Conservation (phyloP, 2,888 invertebrate genomes). For the Mesorhabditis spiculigera region DNA sequence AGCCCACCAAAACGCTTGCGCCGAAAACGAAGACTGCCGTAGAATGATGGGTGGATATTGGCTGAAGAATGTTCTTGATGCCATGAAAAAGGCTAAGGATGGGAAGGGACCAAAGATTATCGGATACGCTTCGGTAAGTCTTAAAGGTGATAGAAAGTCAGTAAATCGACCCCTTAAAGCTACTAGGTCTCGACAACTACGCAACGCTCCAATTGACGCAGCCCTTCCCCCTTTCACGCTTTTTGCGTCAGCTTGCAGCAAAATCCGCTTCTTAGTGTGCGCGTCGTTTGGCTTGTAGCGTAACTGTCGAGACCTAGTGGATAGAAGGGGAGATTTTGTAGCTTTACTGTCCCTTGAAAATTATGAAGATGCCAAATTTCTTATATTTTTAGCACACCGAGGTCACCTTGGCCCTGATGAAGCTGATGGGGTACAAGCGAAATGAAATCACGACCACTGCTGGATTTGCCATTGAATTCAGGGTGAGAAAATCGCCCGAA, state of each 20-base stretch:
- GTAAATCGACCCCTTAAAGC: background rate
- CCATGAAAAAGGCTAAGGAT: constrained; percentile 16
- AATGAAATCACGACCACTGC: constrained; percentile 40
- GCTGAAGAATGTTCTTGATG: constrained; percentile 30
- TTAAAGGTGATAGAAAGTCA: background rate
- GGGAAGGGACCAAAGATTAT: constrained; percentile 27
- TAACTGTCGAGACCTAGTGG: too few relatives aligned
- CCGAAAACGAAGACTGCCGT: constrained; percentile 35
- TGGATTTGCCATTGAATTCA: constrained; percentile 39
- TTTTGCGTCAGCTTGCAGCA: too few relatives aligned
- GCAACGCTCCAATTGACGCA: too few relatives aligned
- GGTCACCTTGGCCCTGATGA: constrained; percentile 38
- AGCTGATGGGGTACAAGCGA: constrained; percentile 29
- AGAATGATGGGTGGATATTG: constrained; percentile 43
- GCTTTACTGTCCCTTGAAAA: too few relatives aligned
- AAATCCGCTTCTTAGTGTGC: too few relatives aligned
- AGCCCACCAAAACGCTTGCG: constrained; percentile 39
- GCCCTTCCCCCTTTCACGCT: too few relatives aligned
- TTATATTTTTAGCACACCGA: constrained; percentile 38
- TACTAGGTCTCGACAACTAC: too few relatives aligned
- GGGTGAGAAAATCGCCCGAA: background rate
- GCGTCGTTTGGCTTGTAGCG: too few relatives aligned
- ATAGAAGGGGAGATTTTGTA: too few relatives aligned
- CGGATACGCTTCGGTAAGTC: constrained; percentile 38
- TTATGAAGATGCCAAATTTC: background rate